Evolutionary conservation across 53 echinoderm and acorn worm genomes (phyloP), one percentile per base, ranked within the genome.

Genomic region (Temnopleurus reevesii): DNA sequence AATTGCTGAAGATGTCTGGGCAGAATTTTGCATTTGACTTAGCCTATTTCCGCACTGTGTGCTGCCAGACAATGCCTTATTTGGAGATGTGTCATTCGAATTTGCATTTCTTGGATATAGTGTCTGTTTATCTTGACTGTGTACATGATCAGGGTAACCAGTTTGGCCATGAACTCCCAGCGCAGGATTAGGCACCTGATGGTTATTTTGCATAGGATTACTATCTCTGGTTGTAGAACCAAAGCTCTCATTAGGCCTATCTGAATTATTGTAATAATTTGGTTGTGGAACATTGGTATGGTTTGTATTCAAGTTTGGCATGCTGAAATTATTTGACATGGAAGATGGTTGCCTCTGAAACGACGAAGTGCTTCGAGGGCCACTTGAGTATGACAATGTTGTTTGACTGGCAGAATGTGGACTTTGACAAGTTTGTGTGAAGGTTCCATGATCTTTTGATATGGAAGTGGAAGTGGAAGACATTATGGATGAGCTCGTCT

Each of bases 291-390:
- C 33, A 23, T n/a, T 31, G 19, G 55, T 36, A 6, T 81, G 83
- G 23, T 55, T n/a, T 83, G 56, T 53, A 38, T 56, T 83, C 83
- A 83, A 18, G 35, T 36, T 83, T 23, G 83, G 55, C 23, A 53
- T 55, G 12, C 30, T 83, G n/a, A 56, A 83, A 36, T 36, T 83
- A 19, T n/a, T 36, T 3, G 83, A 83, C 23, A 53, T 18, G 36
- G 83, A 83, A 6, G 55, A 23, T 15, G 9, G 83, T 53, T 55
- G 57, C 33, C 83, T 81, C 12, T 81, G 53, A 13, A 2, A 45
- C 63, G 45, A 38, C 19, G 43, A 21, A 45, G 61, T 24, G 44
- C 25, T 47, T 21, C 41, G 61, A 86, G 86, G 45, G 45, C 45
- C 41, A 38, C 45, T 33, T 15, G 86, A 86, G n/a, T 46, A 86